Conservation (phyloP, 2,888 invertebrate species). For the Alsophila aescularia region DNA sequence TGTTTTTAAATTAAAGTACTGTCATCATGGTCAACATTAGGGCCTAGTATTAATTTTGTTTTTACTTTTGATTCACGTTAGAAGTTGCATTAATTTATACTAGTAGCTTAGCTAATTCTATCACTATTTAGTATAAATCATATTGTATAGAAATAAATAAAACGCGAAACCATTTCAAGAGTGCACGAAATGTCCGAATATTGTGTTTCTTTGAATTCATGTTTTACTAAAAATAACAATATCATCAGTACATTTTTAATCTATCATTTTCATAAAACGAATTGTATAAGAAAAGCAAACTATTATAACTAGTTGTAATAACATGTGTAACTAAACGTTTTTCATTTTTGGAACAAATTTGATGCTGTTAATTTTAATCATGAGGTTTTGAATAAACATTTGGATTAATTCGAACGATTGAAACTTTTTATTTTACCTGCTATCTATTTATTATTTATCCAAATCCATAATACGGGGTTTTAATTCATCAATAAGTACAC, state of each 20-base stretch:
- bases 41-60: conserved; percentile 3
- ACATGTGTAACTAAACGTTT: conserved; percentile 58
- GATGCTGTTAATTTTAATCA: conserved; percentile 79
- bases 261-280: conserved; percentile 39
- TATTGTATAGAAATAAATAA: conserved; percentile 16
- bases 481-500: too few species aligned
- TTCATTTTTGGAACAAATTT: conserved; percentile 73
- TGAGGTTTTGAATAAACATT: conserved; percentile 81
- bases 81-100: conserved; percentile 15
- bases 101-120: conserved; percentile 25
- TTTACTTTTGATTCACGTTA: conserved; percentile 15
- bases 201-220: conserved; percentile 9
- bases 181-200: conserved; percentile 15
- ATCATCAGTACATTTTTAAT: conserved; percentile 24
- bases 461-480: not conserved
- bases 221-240: conserved; percentile 14
- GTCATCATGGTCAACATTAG: conserved; percentile 21
- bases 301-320: conserved; percentile 43
- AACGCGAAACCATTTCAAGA: conserved; percentile 7
- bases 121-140: conserved; percentile 12
- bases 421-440: conserved; percentile 37
- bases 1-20: conserved; percentile 20
- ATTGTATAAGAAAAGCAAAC: conserved; percentile 57
- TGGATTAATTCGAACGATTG: conserved; percentile 62
- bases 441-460: not conserved